Evolutionary conservation across 2,888 invertebrate species (phyloP), one percentile per base, ranked within the genome.

Genomic region (Crematogaster levior): DNA sequence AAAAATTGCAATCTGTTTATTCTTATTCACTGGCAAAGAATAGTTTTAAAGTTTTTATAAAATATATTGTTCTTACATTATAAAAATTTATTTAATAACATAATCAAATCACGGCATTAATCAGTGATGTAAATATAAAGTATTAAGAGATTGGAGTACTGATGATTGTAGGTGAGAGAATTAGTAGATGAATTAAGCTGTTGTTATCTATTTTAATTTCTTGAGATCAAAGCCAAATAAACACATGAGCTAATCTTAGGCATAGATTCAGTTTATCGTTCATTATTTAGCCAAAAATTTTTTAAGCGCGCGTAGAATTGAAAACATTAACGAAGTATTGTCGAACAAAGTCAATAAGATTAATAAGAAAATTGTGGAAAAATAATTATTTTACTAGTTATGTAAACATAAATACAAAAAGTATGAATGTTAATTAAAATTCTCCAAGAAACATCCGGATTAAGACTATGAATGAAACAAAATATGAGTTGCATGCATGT

Each of bases 171-270:
- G n/a, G n/a, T n/a, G n/a, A 74, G 43, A 46, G 43, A n/a, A 10
- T 43, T 77, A 43, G 43, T 48, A 82, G n/a, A 66, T 70, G 30
- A 82, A 48, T 40, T 24, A 48, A 85, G 68, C 61, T 79, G 51
- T 56, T 53, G 85, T 77, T 81, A 83, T 79, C 72, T 84, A 75
- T 73, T 74, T 51, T 81, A 68, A 63, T 43, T 46, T 86, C 82
- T 81, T 83, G 65, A 84, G 85, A 84, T 77, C 68, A 90, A 92
- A 91, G 91, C 91, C 90, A 91, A 91, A 92, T 91, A 92, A 92
- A 92, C 91, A 92, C 87, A 34, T 79, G 66, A 63, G 63, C 27
- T 70, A 30, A 58, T 43, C 81, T 58, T 51, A 61, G 46, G 53
- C 27, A 86, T 85, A 85, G 88, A 86, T 83, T 90, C 87, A 80